Conservation (phyloP, 2,888 invertebrate species). For the Brachyptera risi region DNA sequence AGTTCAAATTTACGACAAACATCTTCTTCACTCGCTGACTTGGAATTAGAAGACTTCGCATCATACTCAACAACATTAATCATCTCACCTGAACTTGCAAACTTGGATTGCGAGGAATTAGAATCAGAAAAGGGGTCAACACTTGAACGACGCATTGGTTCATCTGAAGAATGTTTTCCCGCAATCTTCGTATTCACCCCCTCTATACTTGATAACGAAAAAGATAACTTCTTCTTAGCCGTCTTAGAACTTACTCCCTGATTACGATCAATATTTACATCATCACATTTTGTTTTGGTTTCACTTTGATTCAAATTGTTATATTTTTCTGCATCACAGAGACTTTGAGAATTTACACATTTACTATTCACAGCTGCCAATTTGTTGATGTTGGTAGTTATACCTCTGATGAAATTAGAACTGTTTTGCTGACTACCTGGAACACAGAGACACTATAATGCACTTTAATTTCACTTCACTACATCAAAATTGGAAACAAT, state of each 20-base stretch:
- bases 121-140: constrained; percentile 1
- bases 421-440: neutral
- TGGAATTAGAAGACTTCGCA: too few species aligned
- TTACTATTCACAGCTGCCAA: too few species aligned
- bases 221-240: constrained; percentile 8
- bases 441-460: constrained; percentile 2
- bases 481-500: too few species aligned
- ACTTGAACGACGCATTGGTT: neutral
- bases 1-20: neutral
- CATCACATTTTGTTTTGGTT: too few species aligned
- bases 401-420: neutral
- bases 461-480: neutral
- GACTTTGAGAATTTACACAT: too few species aligned
- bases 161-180: constrained; percentile 6
- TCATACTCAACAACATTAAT: too few species aligned
- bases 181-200: neutral
- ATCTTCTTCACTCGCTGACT: neutral
- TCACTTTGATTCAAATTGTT: too few species aligned
- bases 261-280: neutral
- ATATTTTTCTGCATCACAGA: too few species aligned
- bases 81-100: neutral
- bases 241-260: neutral
- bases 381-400: neutral
- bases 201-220: neutral
- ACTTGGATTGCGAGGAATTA: neutral